Evolutionary conservation across 2,113 vertebrate genomes (phyloP).

Genomic region (Mobula birostris): DNA sequence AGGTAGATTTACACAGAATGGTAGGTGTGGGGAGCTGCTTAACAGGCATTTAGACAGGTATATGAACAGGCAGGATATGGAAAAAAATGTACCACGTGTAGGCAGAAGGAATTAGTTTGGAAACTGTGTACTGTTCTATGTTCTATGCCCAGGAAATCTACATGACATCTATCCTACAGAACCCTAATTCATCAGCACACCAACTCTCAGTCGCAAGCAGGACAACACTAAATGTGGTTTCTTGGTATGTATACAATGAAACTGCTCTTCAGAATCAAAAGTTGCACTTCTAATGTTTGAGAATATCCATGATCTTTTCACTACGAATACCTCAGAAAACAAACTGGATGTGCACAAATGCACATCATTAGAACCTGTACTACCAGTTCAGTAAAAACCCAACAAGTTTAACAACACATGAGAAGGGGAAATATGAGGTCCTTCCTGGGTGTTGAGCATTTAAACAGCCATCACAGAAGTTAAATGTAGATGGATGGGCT

Average conservation of each 20-base stretch:
- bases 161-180: not conserved
- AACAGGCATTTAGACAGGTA: too few relatives aligned
- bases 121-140: too few relatives aligned
- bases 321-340: too few relatives aligned
- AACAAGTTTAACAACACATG: not conserved
- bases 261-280: not conserved
- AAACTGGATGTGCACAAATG: too few relatives aligned
- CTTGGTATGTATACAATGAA: not conserved
- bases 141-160: not conserved
- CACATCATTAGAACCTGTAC: too few relatives aligned
- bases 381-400: not conserved
- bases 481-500: not conserved
- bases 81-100: too few relatives aligned
- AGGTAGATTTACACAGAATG: too few relatives aligned
- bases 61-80: too few relatives aligned
- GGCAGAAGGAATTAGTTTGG: too few relatives aligned
- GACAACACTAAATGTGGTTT: not conserved
- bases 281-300: not conserved
- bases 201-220: not conserved
- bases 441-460: not conserved
- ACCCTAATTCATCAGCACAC: not conserved
- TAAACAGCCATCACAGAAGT: not conserved
- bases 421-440: not conserved
- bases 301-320: too few relatives aligned
- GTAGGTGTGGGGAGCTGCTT: too few relatives aligned